Base-by-base conservation (phyloP, 2,888 invertebrate genomes). In the Diabrotica balteata region DNA sequence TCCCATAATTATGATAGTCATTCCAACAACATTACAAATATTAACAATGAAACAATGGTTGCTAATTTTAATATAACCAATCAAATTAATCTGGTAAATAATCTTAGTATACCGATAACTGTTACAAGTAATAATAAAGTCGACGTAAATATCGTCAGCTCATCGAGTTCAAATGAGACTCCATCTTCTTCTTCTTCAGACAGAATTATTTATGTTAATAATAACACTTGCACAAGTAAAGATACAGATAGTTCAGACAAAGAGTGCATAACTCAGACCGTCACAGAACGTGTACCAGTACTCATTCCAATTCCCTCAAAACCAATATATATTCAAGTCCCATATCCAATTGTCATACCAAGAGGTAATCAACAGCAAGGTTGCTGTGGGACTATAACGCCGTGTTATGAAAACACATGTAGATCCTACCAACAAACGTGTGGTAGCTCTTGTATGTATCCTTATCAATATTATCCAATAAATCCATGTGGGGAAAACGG, bases 251-350 rank as follows among this genome's bases (percentile, higher is more conserved):
- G 5, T 32, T 5, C 32, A 32, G 32, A 32, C 5, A 32, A 32
- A 32, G 4, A 4, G 5, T 32, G 10, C 32, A 5, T 10, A 32
- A 42, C 8, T 0, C 5, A 6, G 0, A 42, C 10, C 5, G 42
- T 54, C 9, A 8, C 11, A 8, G 54, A 54, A 10, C 54, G 54
- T 10, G 42, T 54, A 42, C 54, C 54, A 32, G 54, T 54, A 32
- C 42, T 42, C 5, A 54, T 54, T 9, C 54, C 54, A 0, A 42
- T 42, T 10, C 54, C 54, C 0, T 54, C 54, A 7, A 54, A 54
- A 54, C 54, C 54, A 22, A 54, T 54, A 42, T 54, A 54, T 10
- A 42, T 54, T 32, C 22, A 32, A 5, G 32, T 10, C 0, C 54
- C 54, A 8, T n/a, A 17, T 9, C 54, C 54, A 22, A 8, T 51